Evolutionary conservation across 2,888 invertebrate genomes (phyloP), one percentile per base, ranked within the genome.

Genomic region (Carterocephalus palaemon): DNA sequence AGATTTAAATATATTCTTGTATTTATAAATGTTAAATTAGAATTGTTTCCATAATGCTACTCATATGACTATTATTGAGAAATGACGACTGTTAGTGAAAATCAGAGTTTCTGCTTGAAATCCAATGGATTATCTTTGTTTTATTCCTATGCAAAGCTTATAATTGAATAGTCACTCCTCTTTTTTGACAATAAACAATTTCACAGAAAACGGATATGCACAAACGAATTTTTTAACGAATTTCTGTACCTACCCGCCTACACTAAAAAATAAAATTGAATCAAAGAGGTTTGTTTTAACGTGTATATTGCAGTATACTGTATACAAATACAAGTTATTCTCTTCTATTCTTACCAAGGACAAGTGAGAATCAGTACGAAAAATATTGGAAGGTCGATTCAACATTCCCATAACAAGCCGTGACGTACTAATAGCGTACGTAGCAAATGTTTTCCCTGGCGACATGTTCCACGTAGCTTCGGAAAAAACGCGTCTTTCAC

Each of bases 351-450:
- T 4, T 4, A 19, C 4, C 19, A 19, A 19, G 3, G 5, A 19
- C 3, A 19, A 19, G 5, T 4, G 4, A 19, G 19, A 3, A 19
- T 6, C 3, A 4, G 5, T 6, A 19, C 19, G n/a, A n/a, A n/a
- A 22, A 7, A 31, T 39, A 29, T 29, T 29, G 8, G 15, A 19
- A 16, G 16, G 7, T 22, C 9, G 4, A 17, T 24, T 24, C 31
- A 10, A 28, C 26, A 26, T 16, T 5, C 32, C 32, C 17, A 24
- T 23, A 13, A 12, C 7, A 15, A 24, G 16, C 8, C 17, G 46
- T 40, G 45, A 54, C 58, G 56, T 57, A 54, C 48, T 59, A 59
- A 56, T 54, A 53, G 58, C 37, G 46, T 36, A 47, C 53, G 51
- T 57, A 56, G 57, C 52, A 53, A 52, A 57, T 54, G 51, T 49